Evolutionary conservation across 2,888 invertebrate genomes (phyloP), one percentile per base, ranked within the genome.

Genomic region (Norana najaformis): DNA sequence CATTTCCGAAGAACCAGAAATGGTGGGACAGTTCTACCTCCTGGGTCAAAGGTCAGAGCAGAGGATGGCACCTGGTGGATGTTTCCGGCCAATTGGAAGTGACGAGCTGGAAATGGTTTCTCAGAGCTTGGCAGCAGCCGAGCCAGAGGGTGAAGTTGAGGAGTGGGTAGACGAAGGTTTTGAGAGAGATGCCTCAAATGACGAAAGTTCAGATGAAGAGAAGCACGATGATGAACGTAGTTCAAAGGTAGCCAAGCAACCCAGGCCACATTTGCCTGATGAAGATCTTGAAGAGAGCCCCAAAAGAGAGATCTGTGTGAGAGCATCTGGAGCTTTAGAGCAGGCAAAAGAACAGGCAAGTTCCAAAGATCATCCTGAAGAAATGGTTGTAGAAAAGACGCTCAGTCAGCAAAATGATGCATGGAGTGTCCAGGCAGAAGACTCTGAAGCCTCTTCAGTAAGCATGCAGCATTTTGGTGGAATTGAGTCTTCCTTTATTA

Each of bases 391-490:
- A 36, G 89, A 53, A 20, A 39, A 88, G 35, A 23, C 39, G 8
- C 69, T 69, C 69, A 69, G 69, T 6, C 30, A n/a, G 30, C 69
- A 30, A 69, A 89, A 89, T 37, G 35, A 38, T 14, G 89, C 89
- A 47, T n/a, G 37, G 39, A 53, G 89, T 30, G 39, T 36, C 23
- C 23, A 41, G 38, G 88, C 83, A 35, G 36, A 88, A 34, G 47
- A 90, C n/a, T 16, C 34, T 88, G 39, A 38, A 36, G 53, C 34
- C 37, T 41, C 83, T 20, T 88, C 53, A 30, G 47, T 41, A 13
- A 85, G 88, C n/a, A 98, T 94, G 96, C 96, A 6, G 97, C 97
- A 95, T 97, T 97, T 88, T 47, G 90, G 90, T 88, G 83, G 37
- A 36, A 30, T 39, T 16, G 35, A 35, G 35, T 35, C 20, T 69